Evolutionary conservation across 2,797 vertebrate genomes (phyloP).

Genomic region (Gallinago stenura): DNA sequence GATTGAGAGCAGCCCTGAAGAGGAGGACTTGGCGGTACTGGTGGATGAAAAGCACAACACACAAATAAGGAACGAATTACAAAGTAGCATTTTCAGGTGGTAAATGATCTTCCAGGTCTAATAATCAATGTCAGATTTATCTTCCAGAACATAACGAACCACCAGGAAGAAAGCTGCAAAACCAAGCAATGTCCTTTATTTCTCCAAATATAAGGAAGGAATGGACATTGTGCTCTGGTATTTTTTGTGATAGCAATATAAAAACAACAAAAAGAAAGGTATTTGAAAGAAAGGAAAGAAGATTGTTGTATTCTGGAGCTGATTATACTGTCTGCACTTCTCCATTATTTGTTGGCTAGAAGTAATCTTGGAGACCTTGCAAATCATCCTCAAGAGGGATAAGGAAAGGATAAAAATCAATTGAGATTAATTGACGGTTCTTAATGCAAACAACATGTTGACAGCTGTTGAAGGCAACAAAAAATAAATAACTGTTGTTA

Average conservation of each 20-base stretch:
- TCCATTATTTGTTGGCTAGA: not conserved
- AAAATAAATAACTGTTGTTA: not conserved
- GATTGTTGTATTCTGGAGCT: not conserved
- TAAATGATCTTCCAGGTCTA: not conserved
- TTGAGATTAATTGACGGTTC: not conserved
- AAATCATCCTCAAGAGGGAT: not conserved
- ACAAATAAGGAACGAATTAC: not conserved
- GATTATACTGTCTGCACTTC: not conserved
- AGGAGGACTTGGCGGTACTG: not conserved
- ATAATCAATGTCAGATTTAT: not conserved
- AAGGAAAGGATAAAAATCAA: not conserved
- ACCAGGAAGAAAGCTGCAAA: not conserved
- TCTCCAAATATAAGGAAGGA: not conserved
- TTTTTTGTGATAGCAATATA: not conserved
- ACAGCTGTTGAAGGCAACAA: not conserved
- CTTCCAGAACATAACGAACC: not conserved
- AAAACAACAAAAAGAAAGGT: not conserved
- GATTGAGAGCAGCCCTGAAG: no score
- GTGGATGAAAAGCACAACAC: not conserved
- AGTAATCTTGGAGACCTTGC: not conserved
- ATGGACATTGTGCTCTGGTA: not conserved
- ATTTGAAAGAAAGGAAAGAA: not conserved
- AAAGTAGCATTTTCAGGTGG: not conserved
- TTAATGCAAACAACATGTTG: not conserved
- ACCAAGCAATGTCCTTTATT: not conserved